phyloP scores from a whole-genome alignment of 2,888 invertebrate genomes.

The Apotomis turbidana region DNA sequence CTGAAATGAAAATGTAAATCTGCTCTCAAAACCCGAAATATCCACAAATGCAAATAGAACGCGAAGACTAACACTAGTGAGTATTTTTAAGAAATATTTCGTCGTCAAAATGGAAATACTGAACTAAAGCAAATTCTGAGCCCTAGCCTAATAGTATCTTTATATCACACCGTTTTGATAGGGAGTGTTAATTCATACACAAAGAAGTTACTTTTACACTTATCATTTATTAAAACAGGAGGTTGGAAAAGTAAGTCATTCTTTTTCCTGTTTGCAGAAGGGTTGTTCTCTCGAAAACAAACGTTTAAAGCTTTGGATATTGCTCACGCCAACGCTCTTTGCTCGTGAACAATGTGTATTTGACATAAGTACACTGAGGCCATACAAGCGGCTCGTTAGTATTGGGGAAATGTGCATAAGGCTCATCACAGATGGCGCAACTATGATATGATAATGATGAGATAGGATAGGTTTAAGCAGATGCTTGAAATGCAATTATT shows the following conservation, averaged over 20 bases:
- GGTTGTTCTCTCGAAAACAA: not conserved
- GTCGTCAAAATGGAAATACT: slow-evolving; percentile 19
- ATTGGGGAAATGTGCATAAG: too few species aligned
- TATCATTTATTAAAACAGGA: not conserved
- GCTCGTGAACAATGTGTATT: not conserved
- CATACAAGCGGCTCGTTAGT: too few species aligned
- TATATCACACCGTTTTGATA: not conserved
- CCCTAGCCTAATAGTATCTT: not conserved
- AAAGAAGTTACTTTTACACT: not conserved
- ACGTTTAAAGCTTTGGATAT: slow-evolving; percentile 6
- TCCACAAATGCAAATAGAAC: slow-evolving; percentile 26
- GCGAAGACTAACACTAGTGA: slow-evolving; percentile 13
- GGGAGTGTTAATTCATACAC: not conserved
- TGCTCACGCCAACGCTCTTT: slow-evolving; percentile 17
- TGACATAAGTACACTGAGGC: too few species aligned
- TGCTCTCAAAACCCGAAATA: not conserved
- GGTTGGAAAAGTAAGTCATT: not conserved
- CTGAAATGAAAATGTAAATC: not conserved
- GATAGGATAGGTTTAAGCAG: too few species aligned
- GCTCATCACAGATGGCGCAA: too few species aligned
- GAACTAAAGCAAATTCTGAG: not conserved
- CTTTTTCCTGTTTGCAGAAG: slow-evolving; percentile 6
- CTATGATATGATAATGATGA: too few species aligned
- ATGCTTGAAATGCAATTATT: too few species aligned
- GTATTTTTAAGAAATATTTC: slow-evolving; percentile 25